Base-by-base conservation (phyloP, 2,113 vertebrate genomes). In the Lepidothrix coronata region DNA sequence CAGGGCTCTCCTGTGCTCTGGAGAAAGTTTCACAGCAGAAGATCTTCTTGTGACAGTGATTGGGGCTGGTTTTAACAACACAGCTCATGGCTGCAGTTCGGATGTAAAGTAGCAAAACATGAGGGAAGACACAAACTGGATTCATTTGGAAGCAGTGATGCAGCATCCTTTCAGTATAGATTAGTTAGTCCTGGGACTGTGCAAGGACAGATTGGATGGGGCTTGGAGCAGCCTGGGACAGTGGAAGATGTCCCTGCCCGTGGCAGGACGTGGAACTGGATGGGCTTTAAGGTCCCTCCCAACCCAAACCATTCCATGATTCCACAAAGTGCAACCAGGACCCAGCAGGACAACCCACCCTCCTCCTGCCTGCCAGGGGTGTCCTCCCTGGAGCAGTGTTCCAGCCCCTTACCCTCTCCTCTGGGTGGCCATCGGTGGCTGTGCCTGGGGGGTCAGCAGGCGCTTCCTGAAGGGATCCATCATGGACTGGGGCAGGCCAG, bases 401-500 rank as follows among this genome's bases (percentile, higher is more conserved):
- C 14, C 8, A 3, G 7, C 3, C 35, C 90, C 98, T 98, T 98
- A 99, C 99, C 99, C 99, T 93, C 99, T 98, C 92, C 99, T 97
- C 14, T 98, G 98, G 94, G 98, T 95, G 71, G 98, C 97, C 96
- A 98, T 95, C 0, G 98, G 98, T 1, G 98, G 98, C 89, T 99
- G 99, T 54, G 98, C 98, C 94, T 99, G 99, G n/a, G 98, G 98
- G 35, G 97, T 96, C 37, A 99, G 98, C 91, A 99, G 98, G 28
- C 99, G 98, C 93, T 99, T 99, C 92, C 99, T 98, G 31, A 99
- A 98, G 31, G 98, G 97, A 35, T 99, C 99, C 99, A 99, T 98
- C 96, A 98, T 96, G 5, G 98, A 95, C 65, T 98, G 99, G 21
- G 98, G 98, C 98, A 99, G 99, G 66, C 98, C 98, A 4, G 98